Evolutionary conservation across 1,140 invertebrate species (phyloP), one percentile per base, ranked within the genome.

Genomic region (Trichonephila clavipes): DNA sequence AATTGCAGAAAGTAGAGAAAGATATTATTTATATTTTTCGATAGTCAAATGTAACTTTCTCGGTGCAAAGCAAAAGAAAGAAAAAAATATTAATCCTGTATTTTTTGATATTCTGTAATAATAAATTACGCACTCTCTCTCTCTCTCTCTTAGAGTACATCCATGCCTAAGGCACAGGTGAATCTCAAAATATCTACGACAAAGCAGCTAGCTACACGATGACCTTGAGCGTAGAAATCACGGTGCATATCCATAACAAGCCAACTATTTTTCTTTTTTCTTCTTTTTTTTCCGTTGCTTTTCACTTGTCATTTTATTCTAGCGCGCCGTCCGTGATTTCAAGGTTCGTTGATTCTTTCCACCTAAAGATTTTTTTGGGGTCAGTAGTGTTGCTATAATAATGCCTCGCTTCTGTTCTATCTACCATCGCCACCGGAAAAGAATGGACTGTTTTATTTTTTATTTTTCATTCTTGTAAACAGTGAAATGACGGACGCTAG

Each of bases 281-380:
- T 24, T 69, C 58, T 51, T 51, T 51, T 51, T 51, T 51, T 7
- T 7, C 10, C 62, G 28, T 64, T 24, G n/a, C 62, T 87, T 58
- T 90, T 90, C 69, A 61, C 87, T 88, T 88, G 62, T 51, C 86
- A 58, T 86, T 87, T 72, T 90, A 69, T 90, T 81, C 88, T 61
- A 59, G 14, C 51, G 59, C 66, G 21, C 10, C 40, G 88, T 90
- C 88, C 88, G 88, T 90, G 88, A 72, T 90, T 69, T 90, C 88
- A 90, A 90, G 88, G 88, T 77, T 90, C 88, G 88, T 58, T 90
- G 88, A 34, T 81, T 87, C 85, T 62, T 88, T 81, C 24, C 66
- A 44, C 21, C 44, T 5, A 40, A 28, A 19, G 69, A 28, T 81
- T 72, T 59, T 90, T 90, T 90, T 90, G 88, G 88, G 88, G 88